Evolutionary conservation across 2,888 invertebrate species (phyloP), one percentile per base, ranked within the genome.

Genomic region (Scelioninae gen. 1): DNA sequence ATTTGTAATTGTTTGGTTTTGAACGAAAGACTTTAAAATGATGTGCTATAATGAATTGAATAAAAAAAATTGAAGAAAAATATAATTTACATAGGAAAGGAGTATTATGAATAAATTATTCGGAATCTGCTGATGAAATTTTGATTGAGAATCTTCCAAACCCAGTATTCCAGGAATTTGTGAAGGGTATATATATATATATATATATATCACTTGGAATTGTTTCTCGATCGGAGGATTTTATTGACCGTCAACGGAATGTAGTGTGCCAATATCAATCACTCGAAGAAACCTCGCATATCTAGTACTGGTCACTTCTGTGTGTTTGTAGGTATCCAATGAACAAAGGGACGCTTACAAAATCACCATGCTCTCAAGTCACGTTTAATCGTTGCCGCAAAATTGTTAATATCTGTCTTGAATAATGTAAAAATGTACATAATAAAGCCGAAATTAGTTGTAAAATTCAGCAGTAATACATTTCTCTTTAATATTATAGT

Each of bases 181-280:
- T 38, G 43, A 43, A 29, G 16, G 38, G 11, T 9, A 5, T 10
- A 29, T 45, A 45, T 45, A 15, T 29, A 10, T 62, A 62, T 60
- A 40, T 62, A 62, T 60, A 38, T 4, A 23, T 38, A 43, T 60
- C 60, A 31, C 2, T 3, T 34, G 32, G 31, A 62, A 38, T 43
- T 43, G 58, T 60, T 40, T 11, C 58, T 40, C 38, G 31, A 45
- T 9, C 45, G 15, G 60, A 29, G 60, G 45, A 45, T 62, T 62
- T 62, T 62, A 62, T 31, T 62, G 45, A 0, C 60, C n/a, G 31
- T 62, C 45, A 45, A 31, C 45, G 60, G 60, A 62, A 62, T 62
- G 29, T 62, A 45, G 45, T 62, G 16, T 15, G 60, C 60, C 60
- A 62, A 62, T 62, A 62, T 62, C 60, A 45, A 62, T 62, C 60